Base-by-base conservation (phyloP, 35 echinoderm and acorn worm genomes). In the Amphiura filiformis region DNA sequence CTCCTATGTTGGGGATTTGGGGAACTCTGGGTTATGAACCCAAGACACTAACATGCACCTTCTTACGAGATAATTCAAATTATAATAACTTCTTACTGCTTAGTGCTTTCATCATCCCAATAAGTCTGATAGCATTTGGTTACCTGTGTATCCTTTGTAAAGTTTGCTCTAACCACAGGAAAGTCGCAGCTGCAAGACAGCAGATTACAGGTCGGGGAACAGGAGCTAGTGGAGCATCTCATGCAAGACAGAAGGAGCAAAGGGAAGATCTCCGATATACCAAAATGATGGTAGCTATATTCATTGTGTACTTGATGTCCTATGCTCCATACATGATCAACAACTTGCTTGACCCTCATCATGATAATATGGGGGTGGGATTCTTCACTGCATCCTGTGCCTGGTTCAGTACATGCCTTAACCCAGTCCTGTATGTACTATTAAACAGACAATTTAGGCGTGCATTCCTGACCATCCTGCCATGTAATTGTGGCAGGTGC, bases 371-470 rank as follows among this genome's bases (percentile, higher is more conserved):
- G 65, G 65, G 47, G 1, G 39, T 70, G 38, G 79, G 81, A 39
- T 90, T 90, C 38, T 90, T 65, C 39, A 64, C 79, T 41, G 80
- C 79, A 4, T 38, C 41, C 57, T 90, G 88, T 57, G 80, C 42
- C 18, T 90, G 88, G 88, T 90, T 90, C 39, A 90, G 88, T 56
- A 75, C 79, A 28, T 90, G 88, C 44, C 81, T 84, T 23, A 90
- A 90, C 35, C 88, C 88, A 56, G 34, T 90, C 9, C 33, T 90
- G 0, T 90, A 90, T 35, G 88, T 90, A 9, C 31, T 76, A 32
- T 61, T 90, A 80, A 90, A 90, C 37, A 82, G 64, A 75, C 80
- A 90, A 36, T 90, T 90, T 40, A 47, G 88, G 33, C 34, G 81
- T 35, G 88, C 88, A 37, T 90, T 80, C 39, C 26, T 37, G 11